Conservation (phyloP, 1,140 invertebrate genomes). For the Lethrus apterus region DNA sequence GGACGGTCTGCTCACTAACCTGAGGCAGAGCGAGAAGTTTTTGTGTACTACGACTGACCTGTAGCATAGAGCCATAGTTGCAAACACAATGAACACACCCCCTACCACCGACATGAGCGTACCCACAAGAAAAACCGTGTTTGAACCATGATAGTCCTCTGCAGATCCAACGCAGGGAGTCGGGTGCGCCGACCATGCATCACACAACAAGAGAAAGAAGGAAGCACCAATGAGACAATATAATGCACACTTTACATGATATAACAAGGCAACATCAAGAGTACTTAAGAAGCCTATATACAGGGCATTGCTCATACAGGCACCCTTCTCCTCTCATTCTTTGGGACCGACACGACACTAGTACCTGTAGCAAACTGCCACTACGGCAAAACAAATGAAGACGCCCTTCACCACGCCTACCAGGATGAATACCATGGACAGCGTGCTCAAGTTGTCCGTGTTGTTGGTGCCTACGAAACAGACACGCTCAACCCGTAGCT, state of each 20-base stretch:
- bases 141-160: conserved; percentile 91
- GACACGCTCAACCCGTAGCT: conserved; percentile 14
- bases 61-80: conserved; percentile 97
- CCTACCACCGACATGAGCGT: conserved; percentile 97
- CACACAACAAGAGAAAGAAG: conserved; percentile 32
- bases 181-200: conserved; percentile 35
- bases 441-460: conserved; percentile 76
- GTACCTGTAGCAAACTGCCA: conserved; percentile 94
- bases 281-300: conserved; percentile 33
- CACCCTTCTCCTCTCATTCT: conserved; percentile 22
- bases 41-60: conserved; percentile 97
- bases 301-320: conserved; percentile 24
- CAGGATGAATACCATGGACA: conserved; percentile 85
- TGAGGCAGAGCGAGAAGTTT: conserved; percentile 94
- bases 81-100: conserved; percentile 96
- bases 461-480: conserved; percentile 54
- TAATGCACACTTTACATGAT: conserved; percentile 15
- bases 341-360: conserved; percentile 30
- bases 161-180: conserved; percentile 38
- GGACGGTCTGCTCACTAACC: conserved; percentile 67
- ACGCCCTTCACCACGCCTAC: conserved; percentile 84
- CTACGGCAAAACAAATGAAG: conserved; percentile 89
- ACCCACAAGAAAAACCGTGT: conserved; percentile 93
- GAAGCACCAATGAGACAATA: conserved; percentile 40
- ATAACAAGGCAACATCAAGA: conserved; percentile 24